Conservation (phyloP, 2,797 vertebrate species). For the Microctenopoma stevenorrisi region DNA sequence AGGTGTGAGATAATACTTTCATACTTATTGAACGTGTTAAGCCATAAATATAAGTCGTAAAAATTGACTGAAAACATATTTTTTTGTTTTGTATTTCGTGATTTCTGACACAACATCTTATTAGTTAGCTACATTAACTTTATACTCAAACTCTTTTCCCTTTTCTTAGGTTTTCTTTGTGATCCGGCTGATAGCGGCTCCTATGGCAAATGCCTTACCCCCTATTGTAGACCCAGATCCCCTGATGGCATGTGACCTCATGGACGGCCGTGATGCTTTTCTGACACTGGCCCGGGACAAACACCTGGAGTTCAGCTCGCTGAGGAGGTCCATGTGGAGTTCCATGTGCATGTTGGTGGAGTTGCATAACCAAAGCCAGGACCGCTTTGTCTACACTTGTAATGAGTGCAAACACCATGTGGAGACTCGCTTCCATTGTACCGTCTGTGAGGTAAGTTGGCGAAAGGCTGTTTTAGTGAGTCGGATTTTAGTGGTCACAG, state of each 20-base stretch:
- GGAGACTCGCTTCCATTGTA: constrained; percentile 97
- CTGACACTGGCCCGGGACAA: constrained; percentile 96
- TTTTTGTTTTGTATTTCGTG: no score
- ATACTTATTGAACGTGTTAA: no score
- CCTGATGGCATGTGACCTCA: constrained; percentile 95
- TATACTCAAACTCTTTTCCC: background rate
- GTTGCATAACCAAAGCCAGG: constrained; percentile 97
- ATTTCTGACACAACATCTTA: background rate
- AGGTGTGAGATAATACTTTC: constrained; percentile 80
- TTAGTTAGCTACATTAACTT: background rate
- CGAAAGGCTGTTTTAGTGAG: background rate
- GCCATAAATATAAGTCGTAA: no score
- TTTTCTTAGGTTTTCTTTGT: constrained; percentile 93
- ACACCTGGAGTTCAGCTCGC: constrained; percentile 97
- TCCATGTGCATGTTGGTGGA: constrained; percentile 99
- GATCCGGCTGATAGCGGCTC: constrained; percentile 93
- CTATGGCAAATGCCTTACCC: constrained; percentile 93
- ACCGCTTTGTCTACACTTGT: constrained; percentile 98
- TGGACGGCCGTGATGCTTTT: constrained; percentile 98
- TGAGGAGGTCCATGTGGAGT: constrained; percentile 95
- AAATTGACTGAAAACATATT: no score
- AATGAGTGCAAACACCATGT: constrained; percentile 98
- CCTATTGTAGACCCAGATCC: constrained; percentile 92
- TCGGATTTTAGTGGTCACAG: background rate
- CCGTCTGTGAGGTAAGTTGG: constrained; percentile 92